These are phyloP conservation scores for Pocillopora grandis DNA, from an alignment of 92 coral and sea anemone genomes.

Conservation along the genomic window DNA sequence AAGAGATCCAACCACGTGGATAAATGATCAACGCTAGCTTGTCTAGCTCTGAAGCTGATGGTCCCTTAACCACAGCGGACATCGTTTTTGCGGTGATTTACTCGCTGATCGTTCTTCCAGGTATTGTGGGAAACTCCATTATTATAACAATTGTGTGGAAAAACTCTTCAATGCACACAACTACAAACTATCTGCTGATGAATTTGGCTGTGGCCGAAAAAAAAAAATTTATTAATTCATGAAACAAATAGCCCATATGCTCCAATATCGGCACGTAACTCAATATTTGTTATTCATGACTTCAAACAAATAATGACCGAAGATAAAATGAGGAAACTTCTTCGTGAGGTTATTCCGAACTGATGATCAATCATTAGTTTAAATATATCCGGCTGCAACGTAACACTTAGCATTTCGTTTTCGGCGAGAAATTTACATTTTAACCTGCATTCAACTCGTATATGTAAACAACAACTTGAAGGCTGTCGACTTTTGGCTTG, in stretches of 20 bases:
- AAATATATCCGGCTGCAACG: background rate
- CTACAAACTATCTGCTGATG: conserved; percentile 56
- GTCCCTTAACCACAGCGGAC: conserved; percentile 14
- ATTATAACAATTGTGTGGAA: conserved; percentile 43
- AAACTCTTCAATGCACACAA: conserved; percentile 51
- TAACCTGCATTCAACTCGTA: background rate
- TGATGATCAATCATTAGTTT: background rate
- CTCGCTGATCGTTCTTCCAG: conserved; percentile 37
- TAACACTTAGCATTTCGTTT: conserved; percentile 8
- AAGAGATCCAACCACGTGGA: background rate
- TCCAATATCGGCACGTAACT: background rate
- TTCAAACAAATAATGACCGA: background rate
- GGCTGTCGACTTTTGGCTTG: background rate
- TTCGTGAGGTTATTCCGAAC: background rate
- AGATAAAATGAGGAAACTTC: background rate
- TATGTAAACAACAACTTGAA: background rate
- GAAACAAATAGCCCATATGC: background rate
- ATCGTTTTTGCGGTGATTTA: conserved; percentile 38
- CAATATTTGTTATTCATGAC: background rate
- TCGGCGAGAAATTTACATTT: background rate
- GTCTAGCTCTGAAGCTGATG: background rate
- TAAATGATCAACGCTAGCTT: background rate
- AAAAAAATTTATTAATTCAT: background rate
- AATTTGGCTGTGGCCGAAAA: conserved; percentile 64
- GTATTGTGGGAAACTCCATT: conserved; percentile 42